Evolutionary conservation across 2,797 vertebrate species (phyloP).

Genomic region (Aphelocoma californica): DNA sequence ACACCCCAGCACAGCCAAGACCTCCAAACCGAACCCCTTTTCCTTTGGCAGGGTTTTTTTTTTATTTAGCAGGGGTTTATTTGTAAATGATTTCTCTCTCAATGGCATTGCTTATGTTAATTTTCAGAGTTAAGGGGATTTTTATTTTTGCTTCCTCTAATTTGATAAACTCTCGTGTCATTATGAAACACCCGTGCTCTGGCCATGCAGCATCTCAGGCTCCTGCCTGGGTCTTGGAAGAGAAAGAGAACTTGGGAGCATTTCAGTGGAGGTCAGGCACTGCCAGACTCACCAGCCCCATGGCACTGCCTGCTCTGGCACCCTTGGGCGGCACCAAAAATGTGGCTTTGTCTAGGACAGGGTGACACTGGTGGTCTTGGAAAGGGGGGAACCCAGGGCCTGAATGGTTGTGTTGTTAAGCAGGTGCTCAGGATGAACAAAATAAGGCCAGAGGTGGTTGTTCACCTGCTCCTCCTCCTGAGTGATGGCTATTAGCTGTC

Average conservation of each 20-base stretch:
- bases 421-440: background rate
- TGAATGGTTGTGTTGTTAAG: background rate
- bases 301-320: accelerated
- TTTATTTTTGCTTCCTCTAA: background rate
- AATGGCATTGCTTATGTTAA: background rate
- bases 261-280: background rate
- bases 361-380: too few species aligned
- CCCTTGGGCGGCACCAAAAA: background rate
- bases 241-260: background rate
- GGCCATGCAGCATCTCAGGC: background rate
- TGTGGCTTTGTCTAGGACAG: accelerated
- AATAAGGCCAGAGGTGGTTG: background rate
- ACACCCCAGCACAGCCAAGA: background rate
- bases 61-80: background rate
- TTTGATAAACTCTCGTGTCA: too few species aligned
- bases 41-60: background rate
- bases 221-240: background rate
- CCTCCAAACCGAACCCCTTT: background rate
- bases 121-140: background rate
- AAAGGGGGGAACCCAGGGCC: too few species aligned
- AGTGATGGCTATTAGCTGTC: background rate
- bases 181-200: accelerated
- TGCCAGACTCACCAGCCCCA: background rate
- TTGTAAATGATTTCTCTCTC: background rate
- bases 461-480: background rate